phyloP scores from a whole-genome alignment of 2,888 invertebrate genomes.

The Pristionchus fissidentatus region DNA sequence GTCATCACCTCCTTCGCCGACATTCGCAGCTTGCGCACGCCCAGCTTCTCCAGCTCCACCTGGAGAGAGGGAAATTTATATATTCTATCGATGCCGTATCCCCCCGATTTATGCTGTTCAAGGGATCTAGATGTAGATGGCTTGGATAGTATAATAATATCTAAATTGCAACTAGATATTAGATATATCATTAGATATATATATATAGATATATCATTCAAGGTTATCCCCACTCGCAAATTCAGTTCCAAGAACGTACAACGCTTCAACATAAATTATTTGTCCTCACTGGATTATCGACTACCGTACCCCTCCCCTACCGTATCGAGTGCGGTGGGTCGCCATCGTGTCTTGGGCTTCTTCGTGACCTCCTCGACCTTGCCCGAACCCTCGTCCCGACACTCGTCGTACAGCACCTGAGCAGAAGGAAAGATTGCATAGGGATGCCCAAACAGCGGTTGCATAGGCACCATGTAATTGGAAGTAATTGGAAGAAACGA shows the following conservation, averaged over 20 bases:
- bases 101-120: too few species aligned
- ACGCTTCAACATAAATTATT: neutral
- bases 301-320: constrained; percentile 80
- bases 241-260: neutral
- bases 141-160: too few species aligned
- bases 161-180: too few species aligned
- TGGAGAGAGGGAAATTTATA: neutral
- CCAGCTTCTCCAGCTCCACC: constrained; percentile 94
- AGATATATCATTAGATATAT: neutral
- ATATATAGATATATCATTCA: neutral
- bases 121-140: too few species aligned
- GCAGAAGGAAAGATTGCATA: neutral
- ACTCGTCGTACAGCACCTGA: constrained; percentile 66
- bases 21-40: constrained; percentile 90
- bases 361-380: constrained; percentile 80
- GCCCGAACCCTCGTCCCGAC: constrained; percentile 69
- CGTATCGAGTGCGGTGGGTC: constrained; percentile 93
- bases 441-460: too few species aligned
- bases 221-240: neutral
- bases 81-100: neutral
- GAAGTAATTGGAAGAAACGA: too few species aligned
- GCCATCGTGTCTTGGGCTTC: constrained; percentile 94
- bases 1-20: constrained; percentile 96
- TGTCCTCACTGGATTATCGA: neutral
- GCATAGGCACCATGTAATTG: too few species aligned